phyloP scores from a whole-genome alignment of 2,888 invertebrate species.

The Noctua janthina region DNA sequence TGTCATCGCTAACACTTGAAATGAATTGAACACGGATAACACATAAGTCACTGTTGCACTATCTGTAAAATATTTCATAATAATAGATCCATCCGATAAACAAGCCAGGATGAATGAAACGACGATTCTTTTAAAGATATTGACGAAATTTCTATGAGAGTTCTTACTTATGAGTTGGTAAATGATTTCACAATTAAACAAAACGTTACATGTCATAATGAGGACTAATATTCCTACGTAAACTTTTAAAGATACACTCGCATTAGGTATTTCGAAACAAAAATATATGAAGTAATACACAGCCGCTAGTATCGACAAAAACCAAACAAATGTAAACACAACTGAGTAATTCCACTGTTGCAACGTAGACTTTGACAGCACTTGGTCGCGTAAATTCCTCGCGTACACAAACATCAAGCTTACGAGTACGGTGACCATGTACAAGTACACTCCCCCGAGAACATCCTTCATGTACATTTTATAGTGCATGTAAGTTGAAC shows the following conservation, averaged over 20 bases:
- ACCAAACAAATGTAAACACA: conserved; percentile 71
- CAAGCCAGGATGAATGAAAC: conserved; percentile 76
- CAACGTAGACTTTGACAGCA: conserved; percentile 73
- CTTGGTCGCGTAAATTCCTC: conserved; percentile 79
- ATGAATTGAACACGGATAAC: conserved; percentile 66
- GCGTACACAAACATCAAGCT: conserved; percentile 81
- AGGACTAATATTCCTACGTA: conserved; percentile 74
- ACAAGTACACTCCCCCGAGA: conserved; percentile 47
- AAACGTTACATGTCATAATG: conserved; percentile 71
- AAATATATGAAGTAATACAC: conserved; percentile 34
- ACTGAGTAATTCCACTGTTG: conserved; percentile 56
- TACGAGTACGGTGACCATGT: conserved; percentile 75
- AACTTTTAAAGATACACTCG: conserved; percentile 61
- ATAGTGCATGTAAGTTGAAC: neutral
- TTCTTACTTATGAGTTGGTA: conserved; percentile 66
- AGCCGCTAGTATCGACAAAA: conserved; percentile 70
- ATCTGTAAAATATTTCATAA: conserved; percentile 71
- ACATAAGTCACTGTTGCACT: conserved; percentile 61
- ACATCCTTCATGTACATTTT: conserved; percentile 62
- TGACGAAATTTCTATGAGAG: conserved; percentile 4
- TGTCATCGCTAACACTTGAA: conserved; percentile 64
- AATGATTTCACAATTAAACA: conserved; percentile 75
- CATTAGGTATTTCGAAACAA: neutral
- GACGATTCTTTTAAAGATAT: conserved; percentile 58
- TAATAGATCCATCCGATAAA: conserved; percentile 64